Base-by-base conservation (phyloP, 2,888 invertebrate genomes). In the Rhagonycha fulva region DNA sequence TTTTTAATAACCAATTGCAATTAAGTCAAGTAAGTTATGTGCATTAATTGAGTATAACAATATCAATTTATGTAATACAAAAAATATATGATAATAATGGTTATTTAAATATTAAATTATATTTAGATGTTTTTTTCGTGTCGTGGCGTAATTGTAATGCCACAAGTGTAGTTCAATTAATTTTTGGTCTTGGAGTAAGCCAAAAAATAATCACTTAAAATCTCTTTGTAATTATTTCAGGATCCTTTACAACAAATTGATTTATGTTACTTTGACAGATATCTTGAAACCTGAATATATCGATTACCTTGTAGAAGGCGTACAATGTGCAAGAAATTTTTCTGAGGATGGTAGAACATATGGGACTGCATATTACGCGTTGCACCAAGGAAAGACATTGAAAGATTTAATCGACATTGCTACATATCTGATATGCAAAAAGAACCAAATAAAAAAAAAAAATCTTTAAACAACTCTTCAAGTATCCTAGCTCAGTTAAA, bases 381-480 rank as follows among this genome's bases (percentile, higher is more conserved):
- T 71, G 66, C 71, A 71, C 66, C 71, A 71, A 71, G 71, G 71
- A 63, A 71, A 71, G 14, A 71, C 66, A 14, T 14, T 71, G 32
- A 71, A 71, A 32, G 71, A 71, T 71, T 63, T 71, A 66, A 66
- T 71, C 23, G 71, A 72, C 32, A 72, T 72, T 67, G 71, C 23
- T 32, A 72, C 47, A 3, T 72, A 72, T 24, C 47, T 72, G 14
- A 68, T 72, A 68, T 72, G 61, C 9, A 72, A 72, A 68, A 72
- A 67, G 61, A 68, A 68, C 60, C 14, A 66, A 66, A 72, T 72
- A 68, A 60, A 68, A 23, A 66, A 23, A 60, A 68, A 14, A 28
- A 72, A 67, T 72, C 72, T 67, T 72, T 72, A 28, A 61, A 68
- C 24, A 67, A 72, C 60, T 67, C 72, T 14, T 14, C 66, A 47